Conservation (phyloP, 2,888 invertebrate genomes). For the Octonoba sinensis region DNA sequence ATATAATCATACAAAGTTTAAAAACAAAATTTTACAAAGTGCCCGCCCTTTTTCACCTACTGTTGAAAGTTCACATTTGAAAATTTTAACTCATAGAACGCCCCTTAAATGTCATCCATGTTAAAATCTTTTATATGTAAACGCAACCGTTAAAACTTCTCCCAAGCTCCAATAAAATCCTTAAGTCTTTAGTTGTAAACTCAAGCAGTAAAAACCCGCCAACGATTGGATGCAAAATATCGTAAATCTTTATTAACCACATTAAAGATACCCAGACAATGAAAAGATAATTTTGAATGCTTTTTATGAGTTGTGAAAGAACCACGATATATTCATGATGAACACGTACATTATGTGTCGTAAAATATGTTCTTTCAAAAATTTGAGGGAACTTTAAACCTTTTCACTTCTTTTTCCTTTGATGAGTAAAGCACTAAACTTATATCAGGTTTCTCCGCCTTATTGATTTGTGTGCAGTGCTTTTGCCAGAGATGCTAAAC, state of each 20-base stretch:
- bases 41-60: too few relatives aligned
- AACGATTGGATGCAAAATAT: conserved; percentile 2
- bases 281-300: conserved; percentile 49
- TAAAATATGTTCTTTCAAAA: conserved; percentile 22
- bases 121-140: conserved; percentile 10
- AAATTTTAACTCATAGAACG: background rate
- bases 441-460: too few relatives aligned
- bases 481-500: too few relatives aligned
- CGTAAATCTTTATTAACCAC: conserved; percentile 51
- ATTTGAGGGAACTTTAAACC: too few relatives aligned
- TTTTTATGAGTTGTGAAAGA: conserved; percentile 52
- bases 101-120: conserved; percentile 12
- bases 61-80: too few relatives aligned
- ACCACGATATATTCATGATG: conserved; percentile 41
- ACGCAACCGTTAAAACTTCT: conserved; percentile 22
- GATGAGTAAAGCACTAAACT: too few relatives aligned
- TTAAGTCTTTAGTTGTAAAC: conserved; percentile 43
- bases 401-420: too few relatives aligned
- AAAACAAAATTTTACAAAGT: too few relatives aligned
- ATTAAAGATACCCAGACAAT: conserved; percentile 41
- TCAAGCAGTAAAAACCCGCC: conserved; percentile 26
- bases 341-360: conserved; percentile 21
- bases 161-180: conserved; percentile 19
- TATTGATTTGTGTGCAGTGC: too few relatives aligned
- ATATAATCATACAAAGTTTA: too few relatives aligned